A percentile compares a stretch with the other conserved stretches of the same genome.
Evolutionary conservation across 2,113 vertebrate species (phyloP).

Genomic region (Ascaphus truei): DNA sequence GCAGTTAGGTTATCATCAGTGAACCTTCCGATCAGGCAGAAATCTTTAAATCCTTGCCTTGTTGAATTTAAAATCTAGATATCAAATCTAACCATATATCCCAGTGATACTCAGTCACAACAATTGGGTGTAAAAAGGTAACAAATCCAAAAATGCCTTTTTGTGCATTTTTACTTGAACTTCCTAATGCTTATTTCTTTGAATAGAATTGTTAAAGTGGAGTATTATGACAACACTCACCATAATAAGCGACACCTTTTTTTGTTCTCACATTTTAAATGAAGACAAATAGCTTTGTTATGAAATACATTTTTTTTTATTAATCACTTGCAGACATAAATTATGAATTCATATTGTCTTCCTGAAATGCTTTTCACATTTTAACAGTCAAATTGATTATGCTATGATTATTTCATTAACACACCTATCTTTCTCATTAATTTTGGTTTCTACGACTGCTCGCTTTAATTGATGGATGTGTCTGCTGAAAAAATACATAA

Average conservation of each 20-base stretch:
- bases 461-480: slow-evolving; percentile 78
- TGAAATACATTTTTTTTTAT: slow-evolving; percentile 78
- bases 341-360: slow-evolving; percentile 77
- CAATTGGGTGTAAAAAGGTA: no score
- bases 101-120: no score
- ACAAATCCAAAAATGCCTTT: no score
- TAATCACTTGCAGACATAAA: slow-evolving; percentile 79
- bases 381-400: slow-evolving; percentile 85
- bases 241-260: slow-evolving; percentile 66
- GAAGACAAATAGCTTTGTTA: slow-evolving; percentile 83
- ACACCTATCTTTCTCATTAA: slow-evolving; percentile 84
- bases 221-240: slow-evolving; percentile 63
- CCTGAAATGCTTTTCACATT: slow-evolving; percentile 80
- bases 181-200: no score
- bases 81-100: no score
- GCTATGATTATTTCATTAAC: slow-evolving; percentile 86
- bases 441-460: slow-evolving; percentile 72
- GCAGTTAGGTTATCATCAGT: no score
- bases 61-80: no score
- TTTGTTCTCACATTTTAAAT: slow-evolving; percentile 70
- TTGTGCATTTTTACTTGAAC: no score
- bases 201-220: slow-evolving; percentile 47
- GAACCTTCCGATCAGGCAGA: no score
- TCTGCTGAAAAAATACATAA: slow-evolving; percentile 66
- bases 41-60: no score